Base-by-base conservation (phyloP, 92 coral and sea anemone genomes). In the Palythoa grandiflora region DNA sequence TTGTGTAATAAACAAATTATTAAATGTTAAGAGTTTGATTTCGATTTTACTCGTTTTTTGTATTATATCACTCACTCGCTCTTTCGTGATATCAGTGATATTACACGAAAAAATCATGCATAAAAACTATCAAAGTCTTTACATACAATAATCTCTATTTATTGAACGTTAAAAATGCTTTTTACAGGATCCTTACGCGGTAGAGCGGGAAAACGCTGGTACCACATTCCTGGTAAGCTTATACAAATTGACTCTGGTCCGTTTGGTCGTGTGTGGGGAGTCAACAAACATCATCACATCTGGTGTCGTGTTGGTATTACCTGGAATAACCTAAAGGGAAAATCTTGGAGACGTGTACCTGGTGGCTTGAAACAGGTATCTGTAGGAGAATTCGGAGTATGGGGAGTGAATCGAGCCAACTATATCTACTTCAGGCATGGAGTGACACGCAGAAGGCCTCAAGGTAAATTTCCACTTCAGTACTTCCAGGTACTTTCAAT, bases 161-260 rank as follows among this genome's bases (percentile, higher is more conserved):
- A 44, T 8, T 44, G 7, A 44, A 44, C 5, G 5, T 44, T 44
- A 65, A 65, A 65, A 12, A 61, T 4, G 35, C 8, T 35, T 70
- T 77, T 77, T 15, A 21, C 14, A 80, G 86, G 28, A 13, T 80
- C 86, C 60, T 65, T 80, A 50, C 75, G 53, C 12, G 71, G 71
- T 80, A 65, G 86, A 80, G 60, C 75, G 9, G 86, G 86, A 1
- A 65, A 35, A 5, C 48, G 81, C 2, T 85, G 89, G 89, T 71
- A 71, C 19, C 38, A 35, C 10, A 88, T 90, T 38, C 70, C 87
- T 4, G 92, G 92, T 17, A 60, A 36, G 9, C 85, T 90, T 0
- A 73, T 48, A 17, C 89, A 90, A 52, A 63, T 90, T 37, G 92
- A 90, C 71, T 90, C 92, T 12, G 92, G 92, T 1, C 89, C 92